Base-by-base conservation (phyloP, 2,113 vertebrate genomes). In the Silurus meridionalis region DNA sequence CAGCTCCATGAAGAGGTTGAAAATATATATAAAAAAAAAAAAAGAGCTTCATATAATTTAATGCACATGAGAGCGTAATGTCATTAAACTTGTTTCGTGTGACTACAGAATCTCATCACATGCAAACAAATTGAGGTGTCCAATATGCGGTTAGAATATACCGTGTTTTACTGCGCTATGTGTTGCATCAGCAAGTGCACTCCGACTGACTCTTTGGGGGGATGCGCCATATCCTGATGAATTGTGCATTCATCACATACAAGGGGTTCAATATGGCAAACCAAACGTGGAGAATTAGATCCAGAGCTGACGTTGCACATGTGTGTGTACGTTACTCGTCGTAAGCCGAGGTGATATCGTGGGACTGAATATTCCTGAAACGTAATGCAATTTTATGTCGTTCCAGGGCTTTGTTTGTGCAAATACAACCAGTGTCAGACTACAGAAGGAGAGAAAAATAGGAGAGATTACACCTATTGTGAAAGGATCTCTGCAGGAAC, bases 351-450 rank as follows among this genome's bases (percentile, higher is more conserved):
- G 28, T 74, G 67, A 66, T 84, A 83, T 57, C 78, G 58, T 80
- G 87, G 74, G 78, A 84, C 87, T 25, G 19, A 61, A 60, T 69
- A 71, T 81, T 81, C 83, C 37, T 7, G n/a, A 88, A 82, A 66
- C 83, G 55, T 74, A 87, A 87, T 71, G 48, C 74, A 87, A 80
- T 83, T 80, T 80, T 48, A n/a, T 8, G n/a, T 57, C 14, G 79
- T 60, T 83, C 79, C 55, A 53, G 53, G 71, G 81, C 77, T 77
- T 77, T 80, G 64, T 87, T 83, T 80, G 64, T 61, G 82, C 64
- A 84, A 87, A 87, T 48, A 21, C 75, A 78, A 61, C 28, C 72
- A 15, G 23, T 2, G 25, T 66, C 9, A 55, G 63, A 60, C 46
- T 80, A 57, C 52, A 79, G 82, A 87, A 37, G 37, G 57, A 63